Conservation (phyloP, 2,888 invertebrate species). For the Hetaerina titia region DNA sequence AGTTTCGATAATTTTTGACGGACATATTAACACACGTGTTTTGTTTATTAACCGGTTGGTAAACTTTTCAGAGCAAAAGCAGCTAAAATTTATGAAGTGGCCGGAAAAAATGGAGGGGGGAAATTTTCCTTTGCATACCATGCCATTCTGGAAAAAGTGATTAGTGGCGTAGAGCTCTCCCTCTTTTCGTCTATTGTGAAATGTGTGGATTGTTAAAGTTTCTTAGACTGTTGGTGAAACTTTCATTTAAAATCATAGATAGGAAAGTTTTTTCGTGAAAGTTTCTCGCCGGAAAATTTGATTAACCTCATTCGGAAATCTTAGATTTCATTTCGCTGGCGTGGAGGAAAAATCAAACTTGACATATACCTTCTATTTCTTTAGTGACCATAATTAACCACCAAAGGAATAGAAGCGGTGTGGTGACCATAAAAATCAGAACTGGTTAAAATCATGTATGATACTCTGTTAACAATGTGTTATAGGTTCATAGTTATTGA, state of each 20-base stretch:
- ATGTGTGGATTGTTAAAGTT: background rate
- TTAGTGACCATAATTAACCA: too few relatives aligned
- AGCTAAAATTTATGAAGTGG: background rate
- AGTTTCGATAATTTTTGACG: background rate
- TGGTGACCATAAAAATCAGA: too few relatives aligned
- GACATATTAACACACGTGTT: background rate
- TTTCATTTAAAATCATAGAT: background rate
- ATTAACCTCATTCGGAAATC: background rate
- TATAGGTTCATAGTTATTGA: too few relatives aligned
- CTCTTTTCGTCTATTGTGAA: background rate
- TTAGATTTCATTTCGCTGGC: too few relatives aligned
- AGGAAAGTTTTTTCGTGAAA: background rate
- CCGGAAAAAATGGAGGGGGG: background rate
- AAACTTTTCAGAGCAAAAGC: background rate
- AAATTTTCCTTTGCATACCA: background rate
- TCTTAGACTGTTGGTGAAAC: background rate
- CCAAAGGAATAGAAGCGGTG: too few relatives aligned
- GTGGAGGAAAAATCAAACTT: too few relatives aligned
- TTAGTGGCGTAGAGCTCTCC: background rate
- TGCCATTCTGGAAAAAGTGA: slow-evolving; percentile 11
- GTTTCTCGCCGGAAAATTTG: background rate
- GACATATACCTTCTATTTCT: too few relatives aligned
- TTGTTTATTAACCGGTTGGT: background rate
- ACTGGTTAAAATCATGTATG: too few relatives aligned
- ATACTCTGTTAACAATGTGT: too few relatives aligned